phyloP scores from a whole-genome alignment of 2,888 invertebrate species.

The Nesidiocoris tenuis region DNA sequence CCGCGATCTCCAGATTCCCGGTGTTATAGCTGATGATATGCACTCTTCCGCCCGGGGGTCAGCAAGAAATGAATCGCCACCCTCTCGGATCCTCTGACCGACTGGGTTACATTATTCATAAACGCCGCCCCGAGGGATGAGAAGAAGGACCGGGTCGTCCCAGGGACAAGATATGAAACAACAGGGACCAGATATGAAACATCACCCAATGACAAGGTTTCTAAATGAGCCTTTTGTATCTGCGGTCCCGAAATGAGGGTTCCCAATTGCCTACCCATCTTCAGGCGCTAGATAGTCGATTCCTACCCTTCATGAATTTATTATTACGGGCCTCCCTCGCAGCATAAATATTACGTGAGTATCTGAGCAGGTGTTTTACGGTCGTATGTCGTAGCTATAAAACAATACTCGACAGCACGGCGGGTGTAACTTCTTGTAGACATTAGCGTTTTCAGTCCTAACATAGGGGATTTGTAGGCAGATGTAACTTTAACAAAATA shows the following conservation, averaged over 20 bases:
- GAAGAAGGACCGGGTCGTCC: conserved; percentile 6
- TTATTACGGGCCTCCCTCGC: conserved; percentile 16
- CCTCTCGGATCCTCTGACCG: conserved; percentile 30
- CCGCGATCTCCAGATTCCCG: neutral
- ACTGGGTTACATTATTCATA: conserved; percentile 41
- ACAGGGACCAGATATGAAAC: conserved; percentile 20
- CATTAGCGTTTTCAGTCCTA: neutral
- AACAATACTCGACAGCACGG: neutral
- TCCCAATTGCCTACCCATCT: neutral
- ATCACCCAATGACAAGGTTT: conserved; percentile 38
- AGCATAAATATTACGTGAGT: neutral
- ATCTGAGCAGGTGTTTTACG: neutral
- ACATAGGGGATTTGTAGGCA: neutral
- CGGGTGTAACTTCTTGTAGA: neutral
- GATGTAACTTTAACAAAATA: too few relatives aligned
- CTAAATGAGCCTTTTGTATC: conserved; percentile 34
- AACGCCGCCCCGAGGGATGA: conserved; percentile 40
- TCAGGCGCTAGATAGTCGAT: neutral
- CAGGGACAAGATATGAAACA: conserved; percentile 15
- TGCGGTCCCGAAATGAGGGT: conserved; percentile 37
- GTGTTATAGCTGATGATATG: conserved; percentile 32
- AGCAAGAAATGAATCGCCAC: conserved; percentile 43
- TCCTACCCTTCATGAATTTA: conserved; percentile 33
- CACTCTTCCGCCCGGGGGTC: conserved; percentile 35
- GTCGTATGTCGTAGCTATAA: too few relatives aligned